These are phyloP conservation scores for Kryphioiulus occultus DNA, from an alignment of 2,888 invertebrate species.

Conservation along the genomic window DNA sequence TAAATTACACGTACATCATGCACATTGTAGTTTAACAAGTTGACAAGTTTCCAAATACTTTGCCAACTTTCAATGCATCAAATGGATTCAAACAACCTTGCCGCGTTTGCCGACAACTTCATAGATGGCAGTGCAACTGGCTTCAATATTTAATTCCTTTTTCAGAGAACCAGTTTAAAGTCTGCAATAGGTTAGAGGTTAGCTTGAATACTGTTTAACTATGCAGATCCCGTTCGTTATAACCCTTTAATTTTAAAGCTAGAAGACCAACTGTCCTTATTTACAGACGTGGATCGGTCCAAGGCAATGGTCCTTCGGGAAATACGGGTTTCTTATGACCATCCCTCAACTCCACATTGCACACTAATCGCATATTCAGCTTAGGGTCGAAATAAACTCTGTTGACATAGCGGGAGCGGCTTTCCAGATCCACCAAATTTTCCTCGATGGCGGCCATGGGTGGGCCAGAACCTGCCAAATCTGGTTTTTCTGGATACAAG, in stretches of 20 bases:
- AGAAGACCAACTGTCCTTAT: no score
- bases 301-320: neutral
- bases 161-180: neutral
- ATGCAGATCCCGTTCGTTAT: no score
- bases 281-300: neutral
- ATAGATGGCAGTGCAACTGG: neutral
- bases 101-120: neutral
- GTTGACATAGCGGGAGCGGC: conserved; percentile 54
- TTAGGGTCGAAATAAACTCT: conserved; percentile 52
- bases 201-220: no score
- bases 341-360: conserved; percentile 37
- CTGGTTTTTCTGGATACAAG: conserved; percentile 59
- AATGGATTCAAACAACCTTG: no score
- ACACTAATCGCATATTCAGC: neutral
- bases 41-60: no score
- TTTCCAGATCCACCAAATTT: conserved; percentile 57
- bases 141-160: neutral
- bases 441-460: conserved; percentile 52
- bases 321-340: conserved; percentile 46
- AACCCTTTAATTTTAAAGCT: no score
- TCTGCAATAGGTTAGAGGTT: neutral
- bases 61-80: no score
- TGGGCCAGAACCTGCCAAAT: conserved; percentile 57
- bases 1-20: no score
- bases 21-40: no score